Evolutionary conservation across 2,888 invertebrate genomes (phyloP), one percentile per base, ranked within the genome.

Genomic region (Philereme transversata): DNA sequence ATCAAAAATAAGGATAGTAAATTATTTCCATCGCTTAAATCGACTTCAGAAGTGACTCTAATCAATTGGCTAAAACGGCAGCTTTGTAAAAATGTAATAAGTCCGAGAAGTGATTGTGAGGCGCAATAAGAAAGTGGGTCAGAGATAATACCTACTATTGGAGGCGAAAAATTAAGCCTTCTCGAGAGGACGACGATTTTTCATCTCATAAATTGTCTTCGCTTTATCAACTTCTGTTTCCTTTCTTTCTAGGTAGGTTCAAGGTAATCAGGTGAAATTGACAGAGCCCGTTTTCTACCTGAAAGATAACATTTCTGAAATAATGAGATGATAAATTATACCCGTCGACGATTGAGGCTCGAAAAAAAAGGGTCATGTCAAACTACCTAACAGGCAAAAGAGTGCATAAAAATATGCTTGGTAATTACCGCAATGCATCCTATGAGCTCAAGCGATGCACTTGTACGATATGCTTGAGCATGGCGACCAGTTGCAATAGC

Each of bases 121-220:
- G 55, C 54, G 36, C 58, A 51, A 45, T 55, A 55, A 55, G 58
- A 60, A 68, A 64, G 51, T 62, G 65, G 65, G 62, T 67, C 69
- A 59, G 50, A 64, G 60, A 22, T 22, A 22, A 22, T 22, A 22
- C 22, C 22, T 22, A 22, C 22, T 67, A 65, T 60, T 64, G 50
- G 64, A 65, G 46, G 59, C 64, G 60, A 61, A 59, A 62, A 59
- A 62, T 65, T 59, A 67, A 69, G 64, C 65, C 65, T 69, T 69
- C 62, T 62, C 47, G 54, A 45, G 54, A 61, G 62, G 59, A 67
- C 62, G 64, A 62, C 65, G 47, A 69, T 65, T 65, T 65, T 65
- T 69, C 62, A 69, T 67, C 56, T 59, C 50, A 59, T 56, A 56
- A 63, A 63, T 63, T 56, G 58, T 51, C 51, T 62, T 51, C 57